Conservation (phyloP, 2,797 vertebrate genomes). For the Cossypha caffra region DNA sequence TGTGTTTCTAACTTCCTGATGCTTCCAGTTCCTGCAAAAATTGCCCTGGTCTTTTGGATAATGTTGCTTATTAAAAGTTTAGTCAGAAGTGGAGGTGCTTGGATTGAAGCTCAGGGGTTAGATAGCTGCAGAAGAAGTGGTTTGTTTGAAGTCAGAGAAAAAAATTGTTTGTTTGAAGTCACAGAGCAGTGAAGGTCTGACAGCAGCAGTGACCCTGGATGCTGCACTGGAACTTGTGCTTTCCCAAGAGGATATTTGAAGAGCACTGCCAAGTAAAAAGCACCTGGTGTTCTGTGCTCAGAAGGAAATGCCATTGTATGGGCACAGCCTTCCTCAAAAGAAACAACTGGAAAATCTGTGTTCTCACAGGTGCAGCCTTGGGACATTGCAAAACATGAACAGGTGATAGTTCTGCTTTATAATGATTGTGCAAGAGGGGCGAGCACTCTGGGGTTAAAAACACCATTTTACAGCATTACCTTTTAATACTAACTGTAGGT, state of each 20-base stretch:
- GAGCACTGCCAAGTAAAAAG: background rate
- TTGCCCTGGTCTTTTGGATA: background rate
- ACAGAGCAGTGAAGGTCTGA: background rate
- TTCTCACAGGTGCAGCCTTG: background rate
- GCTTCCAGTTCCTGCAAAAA: background rate
- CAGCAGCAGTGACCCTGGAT: accelerated
- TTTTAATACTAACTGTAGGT: background rate
- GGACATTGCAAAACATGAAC: background rate
- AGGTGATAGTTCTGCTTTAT: background rate
- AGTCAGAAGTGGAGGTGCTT: background rate
- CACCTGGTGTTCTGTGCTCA: background rate
- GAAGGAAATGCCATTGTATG: background rate
- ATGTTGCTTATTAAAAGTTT: background rate
- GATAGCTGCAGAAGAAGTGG: background rate
- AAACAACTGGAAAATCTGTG: background rate
- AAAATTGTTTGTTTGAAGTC: background rate
- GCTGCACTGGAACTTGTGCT: background rate
- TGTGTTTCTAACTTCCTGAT: background rate
- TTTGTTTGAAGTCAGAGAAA: background rate
- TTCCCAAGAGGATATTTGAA: background rate
- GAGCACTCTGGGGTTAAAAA: background rate
- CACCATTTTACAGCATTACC: accelerated
- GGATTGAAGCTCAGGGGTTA: background rate
- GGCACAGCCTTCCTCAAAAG: background rate
- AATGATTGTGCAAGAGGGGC: background rate